Conservation (phyloP, 2,797 vertebrate species). For the Antennarius maculatus region DNA sequence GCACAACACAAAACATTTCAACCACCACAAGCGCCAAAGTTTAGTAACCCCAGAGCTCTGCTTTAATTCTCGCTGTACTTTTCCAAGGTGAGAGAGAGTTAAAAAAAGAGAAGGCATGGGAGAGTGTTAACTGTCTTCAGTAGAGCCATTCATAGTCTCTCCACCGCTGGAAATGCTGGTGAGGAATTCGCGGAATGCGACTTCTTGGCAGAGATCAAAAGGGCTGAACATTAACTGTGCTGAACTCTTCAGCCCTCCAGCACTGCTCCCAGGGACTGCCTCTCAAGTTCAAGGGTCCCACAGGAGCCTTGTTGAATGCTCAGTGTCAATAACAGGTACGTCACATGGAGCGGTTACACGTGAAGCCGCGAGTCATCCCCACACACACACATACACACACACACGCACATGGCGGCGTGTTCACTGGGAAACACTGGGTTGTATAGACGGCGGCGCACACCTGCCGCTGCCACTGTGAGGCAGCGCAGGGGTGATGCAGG, state of each 20-base stretch:
- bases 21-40: background rate
- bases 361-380: slow-evolving; percentile 34
- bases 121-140: slow-evolving; percentile 69
- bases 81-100: slow-evolving; percentile 19
- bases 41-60: slow-evolving; percentile 2
- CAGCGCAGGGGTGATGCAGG: background rate
- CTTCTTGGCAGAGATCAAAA: slow-evolving; percentile 78
- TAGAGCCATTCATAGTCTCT: slow-evolving; percentile 69
- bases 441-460: slow-evolving; percentile 6
- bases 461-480: slow-evolving; percentile 28
- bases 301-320: slow-evolving; percentile 59
- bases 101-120: slow-evolving; percentile 17
- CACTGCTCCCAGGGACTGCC: slow-evolving; percentile 65
- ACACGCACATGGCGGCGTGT: background rate
- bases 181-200: slow-evolving; percentile 82
- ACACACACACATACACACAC: background rate
- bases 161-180: slow-evolving; percentile 65
- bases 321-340: slow-evolving; percentile 72
- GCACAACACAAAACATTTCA: background rate
- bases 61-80: slow-evolving; percentile 32
- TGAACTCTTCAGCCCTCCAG: slow-evolving; percentile 72
- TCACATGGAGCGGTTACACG: slow-evolving; percentile 61
- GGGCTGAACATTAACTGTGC: slow-evolving; percentile 80
- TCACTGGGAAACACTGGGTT: slow-evolving; percentile 1
- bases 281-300: slow-evolving; percentile 74